A percentile compares a stretch with the other conserved stretches of the same genome.
Conservation (phyloP, 2,797 vertebrate genomes). For the Brachyrhaphis roseni region DNA sequence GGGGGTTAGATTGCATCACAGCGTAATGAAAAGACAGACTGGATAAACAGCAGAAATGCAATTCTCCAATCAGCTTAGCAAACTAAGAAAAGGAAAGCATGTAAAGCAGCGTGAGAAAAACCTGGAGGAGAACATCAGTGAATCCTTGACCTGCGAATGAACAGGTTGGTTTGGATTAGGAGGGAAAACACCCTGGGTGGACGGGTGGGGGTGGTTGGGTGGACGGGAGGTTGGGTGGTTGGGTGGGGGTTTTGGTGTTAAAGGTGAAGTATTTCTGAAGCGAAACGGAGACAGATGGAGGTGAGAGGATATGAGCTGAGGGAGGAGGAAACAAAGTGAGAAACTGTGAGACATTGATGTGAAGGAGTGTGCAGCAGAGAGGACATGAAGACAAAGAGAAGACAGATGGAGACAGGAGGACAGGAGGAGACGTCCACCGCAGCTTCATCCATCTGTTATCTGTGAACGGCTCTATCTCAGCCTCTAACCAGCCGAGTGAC, state of each 20-base stretch:
- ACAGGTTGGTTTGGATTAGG: conserved; percentile 12
- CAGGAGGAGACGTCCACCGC: conserved; percentile 7
- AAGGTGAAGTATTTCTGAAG: conserved; percentile 6
- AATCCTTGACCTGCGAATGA: conserved; percentile 31
- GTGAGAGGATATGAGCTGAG: conserved; percentile 16
- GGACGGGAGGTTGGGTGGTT: not conserved
- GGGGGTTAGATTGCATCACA: conserved; percentile 32
- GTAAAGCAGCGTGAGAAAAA: conserved; percentile 6
- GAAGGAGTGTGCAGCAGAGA: not conserved
- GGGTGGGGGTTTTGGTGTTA: not conserved
- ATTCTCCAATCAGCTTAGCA: not conserved
- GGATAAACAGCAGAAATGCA: conserved; percentile 31
- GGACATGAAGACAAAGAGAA: conserved; percentile 19
- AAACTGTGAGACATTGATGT: conserved; percentile 19
- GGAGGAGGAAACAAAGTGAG: conserved; percentile 11
- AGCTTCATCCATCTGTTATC: conserved; percentile 19
- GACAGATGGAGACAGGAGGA: conserved; percentile 5
- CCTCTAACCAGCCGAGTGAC: not conserved
- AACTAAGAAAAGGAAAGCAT: not conserved
- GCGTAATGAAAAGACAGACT: conserved; percentile 29
- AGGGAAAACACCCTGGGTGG: not conserved
- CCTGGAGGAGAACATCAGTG: not conserved
- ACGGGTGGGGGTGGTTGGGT: too few relatives aligned
- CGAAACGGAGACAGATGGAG: conserved; percentile 38
- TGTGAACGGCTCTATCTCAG: conserved; percentile 4